Percentiles rank a stretch among this genome's conserved stretches.
phyloP scores from a whole-genome alignment of 2,888 invertebrate species.

The Papilio demoleus region DNA sequence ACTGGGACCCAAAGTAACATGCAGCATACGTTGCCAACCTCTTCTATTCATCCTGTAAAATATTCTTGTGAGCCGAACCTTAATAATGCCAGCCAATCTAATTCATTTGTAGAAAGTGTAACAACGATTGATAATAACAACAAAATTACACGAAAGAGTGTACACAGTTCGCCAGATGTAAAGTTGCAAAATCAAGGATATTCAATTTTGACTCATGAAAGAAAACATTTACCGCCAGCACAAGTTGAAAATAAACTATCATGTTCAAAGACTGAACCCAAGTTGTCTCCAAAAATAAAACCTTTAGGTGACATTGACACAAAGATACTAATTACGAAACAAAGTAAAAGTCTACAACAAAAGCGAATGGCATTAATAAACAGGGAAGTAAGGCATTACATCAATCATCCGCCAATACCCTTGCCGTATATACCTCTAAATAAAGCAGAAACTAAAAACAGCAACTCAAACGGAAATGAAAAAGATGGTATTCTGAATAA shows the following conservation, averaged over 20 bases:
- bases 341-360: conserved; percentile 57
- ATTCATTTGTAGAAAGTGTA: neutral
- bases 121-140: neutral
- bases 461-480: neutral
- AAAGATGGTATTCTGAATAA: conserved; percentile 20
- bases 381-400: conserved; percentile 57
- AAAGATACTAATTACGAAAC: conserved; percentile 45
- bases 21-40: conserved; percentile 30
- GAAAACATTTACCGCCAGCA: conserved; percentile 61
- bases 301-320: conserved; percentile 42
- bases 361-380: conserved; percentile 68
- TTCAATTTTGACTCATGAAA: conserved; percentile 40
- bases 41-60: neutral
- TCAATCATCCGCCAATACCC: conserved; percentile 58
- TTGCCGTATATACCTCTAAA: conserved; percentile 57
- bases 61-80: neutral
- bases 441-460: neutral
- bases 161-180: neutral
- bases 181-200: conserved; percentile 46
- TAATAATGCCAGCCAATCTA: neutral
- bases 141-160: neutral
- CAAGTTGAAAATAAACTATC: conserved; percentile 56
- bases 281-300: conserved; percentile 42
- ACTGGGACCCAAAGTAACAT: conserved; percentile 44
- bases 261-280: conserved; percentile 43